Percentiles rank a stretch among this genome's conserved stretches.
Conservation (phyloP, 2,797 vertebrate species). For the Vipera ursinii region DNA sequence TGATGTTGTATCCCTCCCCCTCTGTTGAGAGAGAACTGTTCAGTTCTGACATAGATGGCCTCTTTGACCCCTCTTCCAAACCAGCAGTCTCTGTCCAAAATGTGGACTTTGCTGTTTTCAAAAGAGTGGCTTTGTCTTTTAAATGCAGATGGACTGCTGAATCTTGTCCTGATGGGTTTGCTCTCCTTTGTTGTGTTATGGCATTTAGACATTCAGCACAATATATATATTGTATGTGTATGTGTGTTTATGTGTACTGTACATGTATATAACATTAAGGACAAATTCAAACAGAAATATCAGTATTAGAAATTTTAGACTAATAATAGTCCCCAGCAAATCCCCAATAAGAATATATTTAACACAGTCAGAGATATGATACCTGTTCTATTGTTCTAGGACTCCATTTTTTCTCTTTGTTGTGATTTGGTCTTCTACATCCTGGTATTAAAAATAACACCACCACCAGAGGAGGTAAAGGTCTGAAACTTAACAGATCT, state of each 20-base stretch:
- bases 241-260: background rate
- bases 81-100: too few species aligned
- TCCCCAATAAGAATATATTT: background rate
- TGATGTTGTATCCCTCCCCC: too few species aligned
- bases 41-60: too few species aligned
- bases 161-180: too few species aligned
- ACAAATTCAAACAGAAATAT: background rate
- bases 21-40: too few species aligned
- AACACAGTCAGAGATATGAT: background rate
- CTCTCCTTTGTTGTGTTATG: too few species aligned
- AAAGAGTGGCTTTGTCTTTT: too few species aligned
- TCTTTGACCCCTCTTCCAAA: too few species aligned
- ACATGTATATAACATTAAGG: background rate
- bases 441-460: conserved; percentile 22
- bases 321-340: background rate
- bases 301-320: background rate
- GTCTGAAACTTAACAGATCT: background rate
- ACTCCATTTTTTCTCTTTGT: background rate
- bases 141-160: too few species aligned
- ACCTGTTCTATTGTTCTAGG: background rate
- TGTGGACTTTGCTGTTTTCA: too few species aligned
- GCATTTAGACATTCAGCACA: too few species aligned
- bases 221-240: background rate
- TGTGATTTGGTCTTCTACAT: conserved; percentile 7
- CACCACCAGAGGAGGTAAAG: conserved; percentile 1